These are phyloP conservation scores for Onychorhynchus coronatus DNA, from an alignment of 2,113 vertebrate species.

Conservation along the genomic window DNA sequence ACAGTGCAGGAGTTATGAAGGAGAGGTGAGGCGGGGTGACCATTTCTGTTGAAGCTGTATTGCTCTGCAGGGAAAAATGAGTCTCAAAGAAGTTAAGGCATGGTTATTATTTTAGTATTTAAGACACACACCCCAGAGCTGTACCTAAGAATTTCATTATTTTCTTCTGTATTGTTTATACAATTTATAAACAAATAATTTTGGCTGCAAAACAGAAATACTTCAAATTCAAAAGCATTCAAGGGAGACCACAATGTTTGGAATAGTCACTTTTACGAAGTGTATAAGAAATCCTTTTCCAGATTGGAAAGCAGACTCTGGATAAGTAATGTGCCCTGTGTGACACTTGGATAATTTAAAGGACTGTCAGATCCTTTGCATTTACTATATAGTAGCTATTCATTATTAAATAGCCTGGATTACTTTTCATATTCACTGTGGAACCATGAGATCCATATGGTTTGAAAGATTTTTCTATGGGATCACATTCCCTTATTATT, in stretches of 20 bases:
- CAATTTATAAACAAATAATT: background rate
- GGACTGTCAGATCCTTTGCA: background rate
- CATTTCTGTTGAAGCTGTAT: background rate
- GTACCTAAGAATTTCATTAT: background rate
- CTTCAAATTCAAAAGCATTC: background rate
- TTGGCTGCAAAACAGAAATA: background rate
- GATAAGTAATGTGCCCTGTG: background rate
- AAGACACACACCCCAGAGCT: background rate
- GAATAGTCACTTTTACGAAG: background rate
- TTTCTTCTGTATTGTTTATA: background rate
- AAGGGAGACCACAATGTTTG: background rate
- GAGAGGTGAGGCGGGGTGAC: background rate
- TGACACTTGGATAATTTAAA: background rate
- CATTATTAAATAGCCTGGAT: background rate
- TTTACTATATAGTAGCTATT: background rate
- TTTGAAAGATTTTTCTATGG: background rate
- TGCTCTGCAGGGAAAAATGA: background rate
- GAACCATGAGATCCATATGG: background rate
- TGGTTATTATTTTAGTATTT: background rate
- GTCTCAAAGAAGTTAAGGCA: background rate
- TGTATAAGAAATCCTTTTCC: background rate
- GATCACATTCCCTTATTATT: background rate
- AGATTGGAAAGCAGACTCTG: background rate
- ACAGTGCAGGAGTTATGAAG: background rate
- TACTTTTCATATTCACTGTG: background rate